Conservation (phyloP, 2,888 invertebrate species). For the Mythimna loreyi region DNA sequence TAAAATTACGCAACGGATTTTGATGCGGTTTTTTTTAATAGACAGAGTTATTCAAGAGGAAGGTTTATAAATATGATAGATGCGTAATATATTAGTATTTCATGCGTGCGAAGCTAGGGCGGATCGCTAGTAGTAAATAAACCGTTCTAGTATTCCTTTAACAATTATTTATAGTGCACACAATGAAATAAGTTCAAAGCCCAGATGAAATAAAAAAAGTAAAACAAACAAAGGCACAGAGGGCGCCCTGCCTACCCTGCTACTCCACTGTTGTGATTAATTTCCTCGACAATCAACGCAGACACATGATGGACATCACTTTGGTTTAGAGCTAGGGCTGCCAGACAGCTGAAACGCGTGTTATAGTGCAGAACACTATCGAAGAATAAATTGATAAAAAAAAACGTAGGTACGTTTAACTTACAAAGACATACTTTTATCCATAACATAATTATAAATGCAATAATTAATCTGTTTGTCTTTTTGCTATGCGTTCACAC, state of each 20-base stretch:
- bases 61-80: too few species aligned
- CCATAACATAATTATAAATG: too few species aligned
- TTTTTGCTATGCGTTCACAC: too few species aligned
- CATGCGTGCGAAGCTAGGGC: too few species aligned
- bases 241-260: constrained; percentile 46
- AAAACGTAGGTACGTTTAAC: too few species aligned
- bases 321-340: constrained; percentile 71
- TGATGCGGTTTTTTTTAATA: too few species aligned
- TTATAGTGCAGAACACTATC: background rate
- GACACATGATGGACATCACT: constrained; percentile 80
- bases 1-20: too few species aligned
- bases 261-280: constrained; percentile 76
- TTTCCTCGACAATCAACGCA: constrained; percentile 75
- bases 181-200: constrained; percentile 33
- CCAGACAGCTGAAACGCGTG: background rate
- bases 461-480: too few species aligned
- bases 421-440: too few species aligned
- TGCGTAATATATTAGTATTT: too few species aligned
- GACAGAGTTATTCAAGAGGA: too few species aligned
- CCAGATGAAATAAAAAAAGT: constrained; percentile 38
- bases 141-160: background rate
- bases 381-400: background rate
- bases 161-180: constrained; percentile 3
- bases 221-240: constrained; percentile 51
- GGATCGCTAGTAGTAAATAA: too few species aligned